These are phyloP conservation scores for Terrapene triunguis DNA, from an alignment of 2,113 vertebrate species.

Conservation along the genomic window DNA sequence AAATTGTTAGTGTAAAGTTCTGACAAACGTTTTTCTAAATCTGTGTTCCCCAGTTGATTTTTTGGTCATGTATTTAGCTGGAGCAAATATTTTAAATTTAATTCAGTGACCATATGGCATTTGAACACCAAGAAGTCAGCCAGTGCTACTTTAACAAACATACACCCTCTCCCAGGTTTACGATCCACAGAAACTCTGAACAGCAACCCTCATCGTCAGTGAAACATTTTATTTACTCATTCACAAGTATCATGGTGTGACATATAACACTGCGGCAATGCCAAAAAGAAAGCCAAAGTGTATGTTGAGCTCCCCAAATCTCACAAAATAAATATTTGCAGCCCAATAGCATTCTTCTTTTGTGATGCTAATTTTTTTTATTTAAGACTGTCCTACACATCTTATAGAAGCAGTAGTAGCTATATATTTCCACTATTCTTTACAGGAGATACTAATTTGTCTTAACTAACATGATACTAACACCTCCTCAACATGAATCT, in stretches of 20 bases:
- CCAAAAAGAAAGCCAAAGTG: background rate
- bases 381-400: background rate
- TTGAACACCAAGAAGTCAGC: background rate
- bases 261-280: background rate
- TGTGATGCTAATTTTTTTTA: background rate
- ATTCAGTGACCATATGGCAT: background rate
- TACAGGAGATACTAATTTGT: background rate
- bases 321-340: background rate
- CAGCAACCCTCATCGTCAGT: background rate
- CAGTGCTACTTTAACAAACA: background rate
- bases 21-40: background rate
- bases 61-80: background rate
- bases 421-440: background rate
- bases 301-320: background rate
- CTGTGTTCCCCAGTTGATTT: background rate
- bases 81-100: background rate
- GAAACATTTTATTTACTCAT: background rate
- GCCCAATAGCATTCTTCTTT: background rate
- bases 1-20: background rate
- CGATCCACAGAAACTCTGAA: background rate
- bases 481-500: background rate
- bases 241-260: background rate
- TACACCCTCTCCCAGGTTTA: background rate
- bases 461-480: background rate
- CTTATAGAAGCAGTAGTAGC: background rate